These are phyloP conservation scores for Myathropa florea DNA, from an alignment of 2,888 invertebrate species.

Conservation along the genomic window DNA sequence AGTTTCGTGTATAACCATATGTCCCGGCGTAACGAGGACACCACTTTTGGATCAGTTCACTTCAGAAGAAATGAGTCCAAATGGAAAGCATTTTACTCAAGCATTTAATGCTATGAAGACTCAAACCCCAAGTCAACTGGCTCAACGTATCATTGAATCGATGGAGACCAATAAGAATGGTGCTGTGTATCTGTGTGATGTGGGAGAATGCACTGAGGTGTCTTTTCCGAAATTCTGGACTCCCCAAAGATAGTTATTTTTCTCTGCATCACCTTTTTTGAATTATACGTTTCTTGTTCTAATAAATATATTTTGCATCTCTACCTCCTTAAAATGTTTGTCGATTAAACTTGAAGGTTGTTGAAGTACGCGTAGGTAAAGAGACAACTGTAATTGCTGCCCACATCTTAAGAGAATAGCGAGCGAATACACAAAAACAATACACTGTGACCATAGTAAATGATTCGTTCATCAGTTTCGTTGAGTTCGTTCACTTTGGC, in stretches of 20 bases:
- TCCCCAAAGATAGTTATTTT: not conserved
- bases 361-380: too few relatives aligned
- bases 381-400: too few relatives aligned
- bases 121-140: slow-evolving; percentile 72
- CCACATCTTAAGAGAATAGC: too few relatives aligned
- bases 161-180: slow-evolving; percentile 73
- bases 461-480: too few relatives aligned
- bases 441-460: too few relatives aligned
- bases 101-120: slow-evolving; percentile 38
- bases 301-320: too few relatives aligned
- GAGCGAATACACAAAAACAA: too few relatives aligned
- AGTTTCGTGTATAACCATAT: slow-evolving; percentile 74
- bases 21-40: slow-evolving; percentile 73
- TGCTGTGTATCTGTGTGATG: slow-evolving; percentile 73
- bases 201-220: slow-evolving; percentile 70
- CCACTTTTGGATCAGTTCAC: slow-evolving; percentile 64
- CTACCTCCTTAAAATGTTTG: too few relatives aligned
- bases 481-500: too few relatives aligned
- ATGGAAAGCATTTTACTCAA: slow-evolving; percentile 39
- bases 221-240: slow-evolving; percentile 41
- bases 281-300: too few relatives aligned
- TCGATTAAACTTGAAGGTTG: too few relatives aligned
- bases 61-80: slow-evolving; percentile 41
- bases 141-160: slow-evolving; percentile 70
- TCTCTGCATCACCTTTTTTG: too few relatives aligned